Base-by-base conservation (phyloP, 2,888 invertebrate species). In the Coelinius sp. region DNA sequence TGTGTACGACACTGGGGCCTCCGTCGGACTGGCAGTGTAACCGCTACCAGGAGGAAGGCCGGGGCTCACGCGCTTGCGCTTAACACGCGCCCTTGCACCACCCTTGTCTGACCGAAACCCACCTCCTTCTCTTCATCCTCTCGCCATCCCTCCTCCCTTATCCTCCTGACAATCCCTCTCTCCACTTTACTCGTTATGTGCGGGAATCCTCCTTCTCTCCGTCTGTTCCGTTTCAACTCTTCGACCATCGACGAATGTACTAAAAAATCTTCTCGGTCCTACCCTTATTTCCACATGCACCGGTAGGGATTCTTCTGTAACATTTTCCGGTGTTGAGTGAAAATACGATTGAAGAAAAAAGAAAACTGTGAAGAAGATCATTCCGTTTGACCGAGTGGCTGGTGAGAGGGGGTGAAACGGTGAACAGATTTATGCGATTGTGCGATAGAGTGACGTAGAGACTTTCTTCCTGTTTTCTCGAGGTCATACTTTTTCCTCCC, bases 1-100 rank as follows among this genome's bases (percentile, higher is more conserved):
- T 78, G 77, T 76, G 76, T 75, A 78, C 82, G 77, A 72, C 78
- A 79, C 81, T 79, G 78, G 78, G 81, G 82, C 80, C 82, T 80
- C 78, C 77, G 80, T 82, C 79, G 74, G 78, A 85, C 84, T 85
- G 80, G 71, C 75, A 70, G 70, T 67, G 56, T 73, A 71, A 68
- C 73, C 72, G 69, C 68, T 70, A 52, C 59, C 68, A 68, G 62
- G 49, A 66, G 65, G 71, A 73, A 67, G 73, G 77, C 70, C 72
- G 71, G 70, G 75, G 73, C 71, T 73, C 67, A 64, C 49, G 77
- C 78, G 79, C 79, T 73, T 74, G 78, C 79, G 75, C 75, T 14
- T 14, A 41, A 27, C 10, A 38, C 38, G 38, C 53, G 52, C 59
- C 66, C 68, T 68, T 70, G 56, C 53, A 63, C 62, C 65, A 76